Evolutionary conservation across 2,888 invertebrate genomes (phyloP).

Genomic region (Salticus scenicus): DNA sequence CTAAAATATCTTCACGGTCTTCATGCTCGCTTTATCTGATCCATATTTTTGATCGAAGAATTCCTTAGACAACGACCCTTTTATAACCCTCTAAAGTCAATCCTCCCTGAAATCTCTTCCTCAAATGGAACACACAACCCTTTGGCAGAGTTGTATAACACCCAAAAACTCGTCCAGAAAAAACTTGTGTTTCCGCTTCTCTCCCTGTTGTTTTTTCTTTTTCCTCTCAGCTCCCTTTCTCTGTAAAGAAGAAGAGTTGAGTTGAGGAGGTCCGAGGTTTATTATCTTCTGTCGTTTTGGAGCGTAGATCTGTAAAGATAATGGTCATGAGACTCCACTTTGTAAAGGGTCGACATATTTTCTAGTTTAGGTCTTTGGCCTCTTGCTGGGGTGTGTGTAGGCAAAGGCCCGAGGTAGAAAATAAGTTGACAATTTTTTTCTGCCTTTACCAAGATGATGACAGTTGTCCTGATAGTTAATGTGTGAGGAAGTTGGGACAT

Average conservation of each 20-base stretch:
- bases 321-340: constrained; percentile 9
- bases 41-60: too few species aligned
- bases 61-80: too few species aligned
- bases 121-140: constrained; percentile 4
- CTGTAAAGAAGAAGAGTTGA: background rate
- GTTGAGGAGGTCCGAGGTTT: constrained; percentile 6
- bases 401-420: background rate
- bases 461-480: too few species aligned
- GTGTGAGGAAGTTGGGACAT: too few species aligned
- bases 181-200: constrained; percentile 15
- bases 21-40: too few species aligned
- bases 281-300: constrained; percentile 8
- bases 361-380: constrained; percentile 6
- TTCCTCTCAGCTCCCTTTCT: background rate
- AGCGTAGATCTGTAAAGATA: background rate
- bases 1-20: too few species aligned
- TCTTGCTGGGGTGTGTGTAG: background rate
- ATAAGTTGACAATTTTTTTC: background rate
- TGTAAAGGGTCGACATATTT: constrained; percentile 1
- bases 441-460: background rate
- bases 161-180: constrained; percentile 7
- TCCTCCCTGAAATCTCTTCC: constrained; percentile 1
- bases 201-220: background rate
- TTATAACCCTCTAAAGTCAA: background rate
- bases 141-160: background rate